phyloP scores from a whole-genome alignment of 2,797 vertebrate genomes.

The Selene dorsalis region DNA sequence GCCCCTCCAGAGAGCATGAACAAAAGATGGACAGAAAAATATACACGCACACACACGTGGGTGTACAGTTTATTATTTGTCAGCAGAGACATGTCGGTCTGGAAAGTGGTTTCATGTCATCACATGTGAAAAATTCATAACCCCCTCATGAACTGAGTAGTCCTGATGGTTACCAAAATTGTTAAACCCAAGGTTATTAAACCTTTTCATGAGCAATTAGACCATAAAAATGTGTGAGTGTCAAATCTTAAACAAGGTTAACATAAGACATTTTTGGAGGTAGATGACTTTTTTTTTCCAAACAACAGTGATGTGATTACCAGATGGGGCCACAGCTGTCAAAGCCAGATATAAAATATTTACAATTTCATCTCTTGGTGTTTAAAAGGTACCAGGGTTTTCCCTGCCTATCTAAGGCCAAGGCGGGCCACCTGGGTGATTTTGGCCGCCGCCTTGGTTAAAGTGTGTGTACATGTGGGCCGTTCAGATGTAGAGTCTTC shows the following conservation, averaged over 20 bases:
- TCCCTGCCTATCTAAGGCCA: too few species aligned
- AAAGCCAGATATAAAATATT: conserved; percentile 12
- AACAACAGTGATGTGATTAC: conserved; percentile 23
- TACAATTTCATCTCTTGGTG: not conserved
- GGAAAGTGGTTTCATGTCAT: conserved; percentile 34
- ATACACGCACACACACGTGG: conserved; percentile 16
- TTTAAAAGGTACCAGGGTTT: not conserved
- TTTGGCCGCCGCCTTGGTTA: too few species aligned
- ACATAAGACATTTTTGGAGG: not conserved
- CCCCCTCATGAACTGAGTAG: conserved; percentile 29
- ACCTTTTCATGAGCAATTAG: conserved; percentile 52
- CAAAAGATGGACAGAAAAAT: conserved; percentile 50
- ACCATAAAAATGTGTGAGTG: conserved; percentile 10
- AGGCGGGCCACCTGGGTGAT: too few species aligned
- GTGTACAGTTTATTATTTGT: conserved; percentile 26
- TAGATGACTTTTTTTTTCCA: not conserved
- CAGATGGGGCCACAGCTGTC: conserved; percentile 28
- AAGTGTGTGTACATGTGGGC: too few species aligned
- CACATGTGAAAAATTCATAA: conserved; percentile 14
- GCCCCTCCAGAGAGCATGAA: conserved; percentile 1
- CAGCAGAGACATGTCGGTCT: conserved; percentile 17
- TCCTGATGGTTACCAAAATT: conserved; percentile 6
- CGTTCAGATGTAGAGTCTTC: too few species aligned
- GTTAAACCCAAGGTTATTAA: conserved; percentile 38
- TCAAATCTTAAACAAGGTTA: conserved; percentile 11